Percentiles rank a stretch among this genome's conserved stretches.
Evolutionary conservation across 2,113 vertebrate species (phyloP).

Genomic region (Bucco capensis): DNA sequence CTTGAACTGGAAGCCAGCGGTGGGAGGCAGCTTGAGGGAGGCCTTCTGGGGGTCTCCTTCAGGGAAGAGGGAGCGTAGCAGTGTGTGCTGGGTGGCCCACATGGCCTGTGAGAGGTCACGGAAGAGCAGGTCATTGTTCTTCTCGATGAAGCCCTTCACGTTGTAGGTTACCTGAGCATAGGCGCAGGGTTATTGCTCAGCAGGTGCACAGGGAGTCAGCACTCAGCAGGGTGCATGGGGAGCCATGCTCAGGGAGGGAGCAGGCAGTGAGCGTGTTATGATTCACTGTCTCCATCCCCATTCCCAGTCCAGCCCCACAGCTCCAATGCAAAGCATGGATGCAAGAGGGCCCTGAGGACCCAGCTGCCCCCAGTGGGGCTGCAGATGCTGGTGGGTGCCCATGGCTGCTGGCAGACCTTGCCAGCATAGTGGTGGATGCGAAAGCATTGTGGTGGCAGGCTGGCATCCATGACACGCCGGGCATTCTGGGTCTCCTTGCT

Average conservation of each 20-base stretch:
- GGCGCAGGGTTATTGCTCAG: rapidly evolving
- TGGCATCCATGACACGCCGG: slow-evolving; percentile 56
- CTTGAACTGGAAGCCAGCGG: slow-evolving; percentile 76
- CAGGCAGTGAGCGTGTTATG: rapidly evolving
- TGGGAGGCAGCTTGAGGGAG: slow-evolving; percentile 77
- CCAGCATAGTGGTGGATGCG: slow-evolving; percentile 81
- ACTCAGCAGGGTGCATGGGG: rapidly evolving
- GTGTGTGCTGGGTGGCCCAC: slow-evolving; percentile 68
- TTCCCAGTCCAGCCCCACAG: neutral
- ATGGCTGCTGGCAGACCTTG: slow-evolving; percentile 57
- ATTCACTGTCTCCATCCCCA: rapidly evolving
- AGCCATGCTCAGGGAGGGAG: rapidly evolving
- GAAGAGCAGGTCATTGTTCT: slow-evolving; percentile 82
- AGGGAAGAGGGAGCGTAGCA: slow-evolving; percentile 76
- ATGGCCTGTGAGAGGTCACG: slow-evolving; percentile 78
- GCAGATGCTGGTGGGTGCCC: rapidly evolving
- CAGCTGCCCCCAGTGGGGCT: neutral
- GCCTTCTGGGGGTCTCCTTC: slow-evolving; percentile 74
- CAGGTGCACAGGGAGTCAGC: rapidly evolving
- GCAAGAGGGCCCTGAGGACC: neutral
- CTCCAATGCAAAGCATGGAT: neutral
- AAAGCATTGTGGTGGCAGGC: slow-evolving; percentile 66
- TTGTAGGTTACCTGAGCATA: slow-evolving; percentile 74
- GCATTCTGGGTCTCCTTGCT: slow-evolving; percentile 75
- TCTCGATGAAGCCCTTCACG: slow-evolving; percentile 74